Base-by-base conservation (phyloP, 1,140 invertebrate genomes). In the Hylyphantes graminicola region DNA sequence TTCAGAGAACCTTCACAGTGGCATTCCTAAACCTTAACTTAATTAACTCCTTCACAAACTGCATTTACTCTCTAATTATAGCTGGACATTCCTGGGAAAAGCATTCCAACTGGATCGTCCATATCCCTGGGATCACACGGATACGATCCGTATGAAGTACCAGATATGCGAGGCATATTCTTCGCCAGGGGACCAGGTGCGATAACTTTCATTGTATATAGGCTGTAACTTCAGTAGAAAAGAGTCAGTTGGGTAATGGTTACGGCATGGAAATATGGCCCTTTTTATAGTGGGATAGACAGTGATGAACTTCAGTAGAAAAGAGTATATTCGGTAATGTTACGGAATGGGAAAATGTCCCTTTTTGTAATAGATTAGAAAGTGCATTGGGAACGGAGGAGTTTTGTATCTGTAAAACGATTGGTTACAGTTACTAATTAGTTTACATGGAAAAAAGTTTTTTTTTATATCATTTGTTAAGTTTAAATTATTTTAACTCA, bases 91-190 rank as follows among this genome's bases (percentile, higher is more conserved):
- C 76, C 68, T 0, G 75, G 59, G 2, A 86, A 86, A 57, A 86
- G 78, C 51, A 85, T 77, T 8, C 81, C 81, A 19, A 82, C 64
- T 8, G 74, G 65, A 8, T 75, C 73, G 48, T 78, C 70, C 0
- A 75, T 86, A 59, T 85, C 64, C 21, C 21, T 72, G 53, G 90
- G 90, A 35, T 85, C 87, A 51, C 90, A 90, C 81, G 90, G 90
- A 9, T 90, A 90, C 74, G 86, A 88, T 72, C 87, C 88, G 15
- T 85, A 88, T 57, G 86, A 86, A 48, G 78, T 81, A 7, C 63
- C 86, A 61, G 88, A 90, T 17, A 90, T 90, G 90, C 86, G 89
- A 78, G 88, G 87, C 0, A 89, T 90, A 75, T 90, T 90, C 87
- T 89, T 89, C 57, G 89, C 88, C 11, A 88, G 87, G 85, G 90